Percentiles rank a stretch among this genome's conserved stretches.
These are phyloP conservation scores for Iselma pallidipennis DNA, from an alignment of 2,888 invertebrate genomes.

Conservation along the genomic window DNA sequence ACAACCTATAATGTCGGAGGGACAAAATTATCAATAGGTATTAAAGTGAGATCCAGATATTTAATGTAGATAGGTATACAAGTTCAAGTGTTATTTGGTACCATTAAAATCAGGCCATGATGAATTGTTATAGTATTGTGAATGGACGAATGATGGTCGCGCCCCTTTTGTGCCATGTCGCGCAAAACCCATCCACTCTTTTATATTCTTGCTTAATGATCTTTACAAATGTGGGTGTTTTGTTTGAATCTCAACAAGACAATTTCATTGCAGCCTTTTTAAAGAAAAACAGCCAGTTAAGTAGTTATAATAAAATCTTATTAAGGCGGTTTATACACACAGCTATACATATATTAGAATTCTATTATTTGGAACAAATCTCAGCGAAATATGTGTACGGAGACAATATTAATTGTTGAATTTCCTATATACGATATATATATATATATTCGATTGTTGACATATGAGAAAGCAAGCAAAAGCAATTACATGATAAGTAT, in stretches of 20 bases:
- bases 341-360: no score
- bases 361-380: background rate
- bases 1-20: no score
- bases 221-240: slow-evolving; percentile 10
- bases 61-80: no score
- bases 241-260: background rate
- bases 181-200: slow-evolving; percentile 8
- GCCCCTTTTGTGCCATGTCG: slow-evolving; percentile 3
- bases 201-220: slow-evolving; percentile 17
- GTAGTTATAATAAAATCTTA: no score
- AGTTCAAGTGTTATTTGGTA: no score
- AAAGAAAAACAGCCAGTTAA: no score
- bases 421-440: background rate
- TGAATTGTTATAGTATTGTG: background rate
- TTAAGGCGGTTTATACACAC: no score
- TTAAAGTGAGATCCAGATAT: no score
- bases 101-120: background rate
- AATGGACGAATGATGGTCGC: background rate
- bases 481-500: slow-evolving; percentile 42
- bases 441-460: slow-evolving; percentile 36
- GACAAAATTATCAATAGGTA: no score
- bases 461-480: slow-evolving; percentile 40
- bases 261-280: no score
- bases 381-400: background rate
- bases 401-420: background rate